Evolutionary conservation across 2,113 vertebrate species (phyloP), one percentile per base, ranked within the genome.

Genomic region (Xiphophorus hellerii): DNA sequence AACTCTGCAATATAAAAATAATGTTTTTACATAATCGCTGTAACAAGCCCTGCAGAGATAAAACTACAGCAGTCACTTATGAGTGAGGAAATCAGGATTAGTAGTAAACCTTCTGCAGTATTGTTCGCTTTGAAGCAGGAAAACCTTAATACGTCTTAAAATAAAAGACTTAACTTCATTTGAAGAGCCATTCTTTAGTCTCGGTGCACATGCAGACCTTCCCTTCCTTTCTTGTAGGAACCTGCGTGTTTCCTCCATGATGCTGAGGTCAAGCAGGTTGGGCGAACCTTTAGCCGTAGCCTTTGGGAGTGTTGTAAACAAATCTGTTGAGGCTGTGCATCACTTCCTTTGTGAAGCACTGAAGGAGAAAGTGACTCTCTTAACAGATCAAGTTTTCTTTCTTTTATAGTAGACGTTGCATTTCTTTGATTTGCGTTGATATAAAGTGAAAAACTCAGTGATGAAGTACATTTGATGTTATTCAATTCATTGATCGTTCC

Each of bases 211-310:
- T 58, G 1, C 10, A 9, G 51, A 54, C 37, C 12, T 27, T n/a
- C 28, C 15, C 3, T 29, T n/a, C 8, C 9, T 9, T 13, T 54
- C 29, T 14, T 25, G 5, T 12, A 25, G 39, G 13, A n/a, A 3
- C 58, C 20, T 44, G 64, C n/a, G 1, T 29, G 61, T 33, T 51
- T 39, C 69, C 63, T 73, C 4, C 0, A 0, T 35, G 76, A 74
- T 62, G 65, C 39, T 12, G 10, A 65, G 39, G 61, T 60, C 39
- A 3, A 72, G 66, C 84, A 54, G 73, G 71, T 84, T 72, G 1
- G 37, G 64, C 65, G 31, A 76, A 69, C 3, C 8, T 25, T 63
- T 58, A 48, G 60, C 29, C 7, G 66, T 73, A 10, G 5, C 17
- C 48, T 58, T 17, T 62, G 31, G 44, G 14, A 48, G 44, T 48